Base-by-base conservation (phyloP, 2,113 vertebrate genomes). In the Tachysurus fulvidraco region DNA sequence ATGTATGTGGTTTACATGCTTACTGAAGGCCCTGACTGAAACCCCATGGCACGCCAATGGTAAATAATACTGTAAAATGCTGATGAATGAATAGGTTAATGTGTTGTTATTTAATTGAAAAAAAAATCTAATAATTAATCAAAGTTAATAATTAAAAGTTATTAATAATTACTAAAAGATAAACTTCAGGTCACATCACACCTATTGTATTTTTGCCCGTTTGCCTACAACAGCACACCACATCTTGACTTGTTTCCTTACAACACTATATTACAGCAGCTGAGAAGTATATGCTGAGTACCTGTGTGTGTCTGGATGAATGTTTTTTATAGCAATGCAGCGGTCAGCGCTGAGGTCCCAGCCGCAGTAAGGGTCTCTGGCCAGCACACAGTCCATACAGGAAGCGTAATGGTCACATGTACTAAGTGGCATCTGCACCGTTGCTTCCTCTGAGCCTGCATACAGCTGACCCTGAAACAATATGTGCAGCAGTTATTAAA, bases 331-430 rank as follows among this genome's bases (percentile, higher is more conserved):
- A 0, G 52, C 57, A 13, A 92, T 25, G 13, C 96, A 96, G 8
- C 54, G 62, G 0, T n/a, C 0, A 0, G 36, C 60, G 1, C 25
- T 2, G 1, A 17, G 74, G 83, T 95, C 85, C 96, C 96, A 96
- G 0, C 92, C 95, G 2, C 96, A 96, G 92, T 95, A 96, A 0
- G 96, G 96, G 87, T 96, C 95, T 86, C 96, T 92, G n/a, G 96
- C 90, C 62, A 96, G 87, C 83, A 96, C 81, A 23, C 96, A 96
- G 88, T 96, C 96, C 88, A 90, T n/a, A 89, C 96, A 96, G 77
- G 86, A 79, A 5, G 1, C n/a, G 74, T 95, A 95, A 5, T 86
- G 92, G 55, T 57, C 88, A 87, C 96, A 97, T 46, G 78, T 84
- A 0, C 93, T 92, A 16, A 94, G 85, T 0, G 95, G 93, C 4